These are phyloP conservation scores for Tholera decimalis DNA, from an alignment of 2,888 invertebrate genomes.

Conservation along the genomic window DNA sequence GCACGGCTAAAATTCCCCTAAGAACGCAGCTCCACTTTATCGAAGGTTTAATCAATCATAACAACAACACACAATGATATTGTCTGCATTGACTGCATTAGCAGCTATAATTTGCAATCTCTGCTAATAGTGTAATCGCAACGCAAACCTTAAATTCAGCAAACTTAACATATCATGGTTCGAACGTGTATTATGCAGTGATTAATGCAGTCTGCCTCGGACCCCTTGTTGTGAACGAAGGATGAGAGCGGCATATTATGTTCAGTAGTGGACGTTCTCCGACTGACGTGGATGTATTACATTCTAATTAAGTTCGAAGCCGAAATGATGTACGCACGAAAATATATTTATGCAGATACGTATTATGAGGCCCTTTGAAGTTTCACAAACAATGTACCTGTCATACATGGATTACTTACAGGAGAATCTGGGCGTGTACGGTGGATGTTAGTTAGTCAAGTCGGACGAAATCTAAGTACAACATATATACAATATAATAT, in stretches of 20 bases:
- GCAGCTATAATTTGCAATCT: conserved; percentile 14
- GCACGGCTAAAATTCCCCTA: no score
- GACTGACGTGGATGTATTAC: conserved; percentile 42
- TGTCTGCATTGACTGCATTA: background rate
- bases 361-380: background rate
- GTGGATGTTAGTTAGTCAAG: background rate
- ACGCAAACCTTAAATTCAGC: conserved; percentile 21
- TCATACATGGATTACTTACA: background rate
- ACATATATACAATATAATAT: no score
- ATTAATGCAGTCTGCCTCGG: conserved; percentile 52
- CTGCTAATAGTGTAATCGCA: conserved; percentile 6
- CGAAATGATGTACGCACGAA: background rate
- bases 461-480: no score
- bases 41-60: no score
- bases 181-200: conserved; percentile 33
- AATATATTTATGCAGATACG: background rate
- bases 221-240: conserved; percentile 37
- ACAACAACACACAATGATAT: no score
- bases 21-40: no score
- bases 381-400: background rate
- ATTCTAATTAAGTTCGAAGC: conserved; percentile 53
- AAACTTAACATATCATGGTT: conserved; percentile 25
- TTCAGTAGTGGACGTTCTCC: conserved; percentile 49
- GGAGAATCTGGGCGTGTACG: no score
- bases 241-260: conserved; percentile 41